Evolutionary conservation across 2,888 invertebrate species (phyloP), one percentile per base, ranked within the genome.

Genomic region (Caenorhabditis afra): DNA sequence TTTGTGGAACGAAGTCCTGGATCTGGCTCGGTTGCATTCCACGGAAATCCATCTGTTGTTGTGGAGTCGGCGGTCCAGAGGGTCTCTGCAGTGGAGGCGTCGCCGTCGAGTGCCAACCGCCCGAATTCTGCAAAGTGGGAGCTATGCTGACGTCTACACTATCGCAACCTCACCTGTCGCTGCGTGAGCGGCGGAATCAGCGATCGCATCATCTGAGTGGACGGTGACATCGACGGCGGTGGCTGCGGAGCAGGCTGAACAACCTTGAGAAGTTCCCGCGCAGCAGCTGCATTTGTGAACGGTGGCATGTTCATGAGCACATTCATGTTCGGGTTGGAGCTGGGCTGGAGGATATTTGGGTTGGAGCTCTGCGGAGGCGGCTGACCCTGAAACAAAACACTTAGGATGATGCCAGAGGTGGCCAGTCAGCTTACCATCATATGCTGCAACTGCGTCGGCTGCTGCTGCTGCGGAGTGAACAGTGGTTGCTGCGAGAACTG

Each of bases 141-240:
- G 58, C n/a, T 52, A 35, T 11, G 11, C 20, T n/a, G 8, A 14
- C 11, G n/a, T 11, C 45, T 20, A 22, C 1, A 1, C n/a, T 39
- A 12, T 52, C n/a, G 3, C 44, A 14, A 35, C 3, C 53, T 37
- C 18, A 62, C 55, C 71, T 75, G 81, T 49, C 65, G 41, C 29
- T 78, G 81, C 16, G 68, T 29, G n/a, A 79, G 44, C 10, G 74
- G 66, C 18, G 74, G 76, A 49, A 74, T 71, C 45, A 65, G 49
- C 20, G 81, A 79, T n/a, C 85, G 47, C 77, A 83, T 71, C 85
- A 85, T 85, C 35, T 82, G 82, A 39, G 68, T 68, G 22, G 83
- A 77, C 20, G 85, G 85, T 10, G 83, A 83, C 83, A 81, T 82
- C 12, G 81, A 81, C 8, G 75, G 45, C 1, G 65, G 66, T n/a